Base-by-base conservation (phyloP, 2,797 vertebrate species). In the Nyctibius grandis region DNA sequence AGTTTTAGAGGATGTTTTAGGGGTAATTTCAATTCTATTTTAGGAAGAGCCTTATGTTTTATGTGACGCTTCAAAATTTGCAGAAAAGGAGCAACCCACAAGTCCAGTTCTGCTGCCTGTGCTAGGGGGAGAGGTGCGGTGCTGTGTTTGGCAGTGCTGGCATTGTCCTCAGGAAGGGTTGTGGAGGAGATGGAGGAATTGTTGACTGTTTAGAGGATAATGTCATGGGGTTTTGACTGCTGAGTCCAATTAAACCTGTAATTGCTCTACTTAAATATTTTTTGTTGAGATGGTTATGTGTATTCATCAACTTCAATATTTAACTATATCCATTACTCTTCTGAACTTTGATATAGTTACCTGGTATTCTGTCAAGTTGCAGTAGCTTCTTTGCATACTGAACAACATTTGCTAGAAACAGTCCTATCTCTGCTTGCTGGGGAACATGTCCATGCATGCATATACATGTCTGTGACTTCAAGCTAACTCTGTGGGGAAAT, bases 141-240 rank as follows among this genome's bases (percentile, higher is more conserved):
- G 11, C 42, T 1, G 2, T 1, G 0, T 65, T 87, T 63, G 73
- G 19, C 23, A 33, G 8, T 33, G 17, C 0, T 3, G 40, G 9
- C 3, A 3, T 28, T 65, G 10, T 40, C 21, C 42, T 79, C 3
- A 8, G 70, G 50, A 69, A 57, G 21, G 22, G 15, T n/a, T 13
- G 1, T 53, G 63, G 36, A 68, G 33, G 38, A 40, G 33, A 7
- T 86, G 29, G 40, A 93, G 19, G 72, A 75, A 57, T 73, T 5
- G 2, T 31, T 84, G 50, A 9, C 47, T 91, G 40, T 80, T 82
- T 28, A 38, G 29, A n/a, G 44, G 25, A 18, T n/a, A 78, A 83
- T 12, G 22, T 64, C 50, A 34, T 63, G 19, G 16, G 10, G 82
- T 87, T 93, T 42, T 19, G 8, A 10, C 21, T 84, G 19, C 70